Evolutionary conservation across 2,113 vertebrate genomes (phyloP).

Genomic region (Diadophis punctatus): DNA sequence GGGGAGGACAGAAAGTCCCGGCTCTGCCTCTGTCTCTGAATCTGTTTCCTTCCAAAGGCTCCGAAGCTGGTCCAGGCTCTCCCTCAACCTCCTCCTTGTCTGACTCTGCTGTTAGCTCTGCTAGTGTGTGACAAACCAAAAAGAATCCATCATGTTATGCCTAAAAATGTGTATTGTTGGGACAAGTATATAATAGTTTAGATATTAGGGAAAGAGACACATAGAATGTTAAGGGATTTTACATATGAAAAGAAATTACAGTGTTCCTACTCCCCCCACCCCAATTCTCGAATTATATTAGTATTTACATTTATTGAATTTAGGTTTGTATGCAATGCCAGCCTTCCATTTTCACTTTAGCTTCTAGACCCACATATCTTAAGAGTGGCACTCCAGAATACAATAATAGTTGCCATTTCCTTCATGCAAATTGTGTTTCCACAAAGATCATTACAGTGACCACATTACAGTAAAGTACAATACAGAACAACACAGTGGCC

Average conservation of each 20-base stretch:
- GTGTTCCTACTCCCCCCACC: neutral
- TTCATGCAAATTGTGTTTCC: neutral
- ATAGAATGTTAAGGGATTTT: neutral
- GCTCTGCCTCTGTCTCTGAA: too few relatives aligned
- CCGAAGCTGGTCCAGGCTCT: too few relatives aligned
- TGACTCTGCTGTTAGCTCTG: too few relatives aligned
- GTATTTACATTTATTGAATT: neutral
- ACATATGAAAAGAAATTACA: neutral
- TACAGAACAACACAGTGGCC: neutral
- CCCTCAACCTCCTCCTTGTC: too few relatives aligned
- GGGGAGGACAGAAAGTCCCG: too few relatives aligned
- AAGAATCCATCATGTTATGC: neutral
- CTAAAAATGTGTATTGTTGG: neutral
- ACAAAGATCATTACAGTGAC: neutral
- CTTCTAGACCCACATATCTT: neutral
- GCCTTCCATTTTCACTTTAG: neutral
- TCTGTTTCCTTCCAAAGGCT: too few relatives aligned
- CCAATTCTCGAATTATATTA: neutral
- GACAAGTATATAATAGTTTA: neutral
- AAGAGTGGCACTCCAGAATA: neutral
- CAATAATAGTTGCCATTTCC: neutral
- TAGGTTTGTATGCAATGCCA: neutral
- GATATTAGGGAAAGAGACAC: neutral
- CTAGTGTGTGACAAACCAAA: neutral
- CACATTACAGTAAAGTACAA: too few relatives aligned